phyloP scores from a whole-genome alignment of 1,140 invertebrate species.

The Amphibalanus amphitrite region DNA sequence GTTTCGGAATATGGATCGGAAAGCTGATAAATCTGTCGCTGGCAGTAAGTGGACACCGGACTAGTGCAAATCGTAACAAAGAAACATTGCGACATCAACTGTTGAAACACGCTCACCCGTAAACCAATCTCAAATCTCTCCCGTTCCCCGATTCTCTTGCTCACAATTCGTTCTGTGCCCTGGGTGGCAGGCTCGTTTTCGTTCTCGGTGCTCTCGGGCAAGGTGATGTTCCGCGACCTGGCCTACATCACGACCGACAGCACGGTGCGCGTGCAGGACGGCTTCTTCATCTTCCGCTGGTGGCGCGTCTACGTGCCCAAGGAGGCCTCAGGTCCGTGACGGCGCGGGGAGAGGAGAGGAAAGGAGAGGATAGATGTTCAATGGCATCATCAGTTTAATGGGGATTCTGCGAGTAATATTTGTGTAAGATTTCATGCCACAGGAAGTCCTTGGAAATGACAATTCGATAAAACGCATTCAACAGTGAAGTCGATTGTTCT shows the following conservation, averaged over 20 bases:
- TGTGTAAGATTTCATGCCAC: too few species aligned
- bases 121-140: slow-evolving; percentile 2
- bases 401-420: too few species aligned
- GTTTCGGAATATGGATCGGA: too few species aligned
- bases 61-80: background rate
- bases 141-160: slow-evolving; percentile 4
- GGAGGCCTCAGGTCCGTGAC: slow-evolving; percentile 72
- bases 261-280: slow-evolving; percentile 83
- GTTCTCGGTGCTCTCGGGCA: slow-evolving; percentile 83
- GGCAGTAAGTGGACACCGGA: too few species aligned
- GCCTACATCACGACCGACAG: slow-evolving; percentile 90
- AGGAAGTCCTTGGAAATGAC: too few species aligned
- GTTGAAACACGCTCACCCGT: too few species aligned
- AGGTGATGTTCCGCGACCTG: slow-evolving; percentile 96
- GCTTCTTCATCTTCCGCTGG: slow-evolving; percentile 92
- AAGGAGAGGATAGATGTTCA: too few species aligned
- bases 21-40: too few species aligned
- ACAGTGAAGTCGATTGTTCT: too few species aligned
- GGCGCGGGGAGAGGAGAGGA: too few species aligned
- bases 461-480: too few species aligned
- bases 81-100: background rate
- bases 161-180: slow-evolving; percentile 22
- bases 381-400: too few species aligned
- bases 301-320: slow-evolving; percentile 89
- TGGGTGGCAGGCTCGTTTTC: slow-evolving; percentile 63